A percentile compares a stretch with the other conserved stretches of the same genome.
Conservation (phyloP, 2,113 vertebrate species). For the Amphiprion percula region DNA sequence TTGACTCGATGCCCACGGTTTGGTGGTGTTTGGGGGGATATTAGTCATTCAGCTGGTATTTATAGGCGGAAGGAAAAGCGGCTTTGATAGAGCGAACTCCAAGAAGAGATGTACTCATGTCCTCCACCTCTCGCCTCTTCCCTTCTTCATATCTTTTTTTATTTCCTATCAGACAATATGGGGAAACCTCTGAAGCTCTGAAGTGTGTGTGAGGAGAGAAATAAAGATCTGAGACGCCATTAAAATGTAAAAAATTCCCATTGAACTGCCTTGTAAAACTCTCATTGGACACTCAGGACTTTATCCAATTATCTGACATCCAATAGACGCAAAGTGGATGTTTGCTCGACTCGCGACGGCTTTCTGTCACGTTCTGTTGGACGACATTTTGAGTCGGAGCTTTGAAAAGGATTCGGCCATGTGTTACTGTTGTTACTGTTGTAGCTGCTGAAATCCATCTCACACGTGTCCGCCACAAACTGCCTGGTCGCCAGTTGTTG, state of each 20-base stretch:
- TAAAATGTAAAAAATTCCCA: constrained; percentile 41
- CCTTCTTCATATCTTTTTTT: constrained; percentile 61
- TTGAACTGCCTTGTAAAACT: constrained; percentile 57
- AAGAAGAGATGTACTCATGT: constrained; percentile 75
- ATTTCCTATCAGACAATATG: constrained; percentile 54
- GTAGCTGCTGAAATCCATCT: constrained; percentile 42
- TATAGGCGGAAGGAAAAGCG: constrained; percentile 73
- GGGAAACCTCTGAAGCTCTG: constrained; percentile 28
- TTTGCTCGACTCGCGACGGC: not conserved
- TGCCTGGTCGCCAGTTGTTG: constrained; percentile 63
- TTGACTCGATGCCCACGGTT: constrained; percentile 49
- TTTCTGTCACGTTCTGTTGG: constrained; percentile 2
- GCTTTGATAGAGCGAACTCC: constrained; percentile 72
- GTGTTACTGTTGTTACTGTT: constrained; percentile 43
- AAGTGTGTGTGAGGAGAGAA: constrained; percentile 23
- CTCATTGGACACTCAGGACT: constrained; percentile 10
- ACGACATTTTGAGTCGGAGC: constrained; percentile 25
- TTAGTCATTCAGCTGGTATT: constrained; percentile 71
- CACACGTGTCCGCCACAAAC: constrained; percentile 51
- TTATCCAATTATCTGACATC: constrained; percentile 7
- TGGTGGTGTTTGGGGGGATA: constrained; percentile 22
- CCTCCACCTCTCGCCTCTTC: constrained; percentile 59
- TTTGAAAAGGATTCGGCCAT: constrained; percentile 54
- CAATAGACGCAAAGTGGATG: constrained; percentile 22
- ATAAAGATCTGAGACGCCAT: constrained; percentile 36